Conservation (phyloP, 2,888 invertebrate genomes). For the Lepidocyrtinus sp. region DNA sequence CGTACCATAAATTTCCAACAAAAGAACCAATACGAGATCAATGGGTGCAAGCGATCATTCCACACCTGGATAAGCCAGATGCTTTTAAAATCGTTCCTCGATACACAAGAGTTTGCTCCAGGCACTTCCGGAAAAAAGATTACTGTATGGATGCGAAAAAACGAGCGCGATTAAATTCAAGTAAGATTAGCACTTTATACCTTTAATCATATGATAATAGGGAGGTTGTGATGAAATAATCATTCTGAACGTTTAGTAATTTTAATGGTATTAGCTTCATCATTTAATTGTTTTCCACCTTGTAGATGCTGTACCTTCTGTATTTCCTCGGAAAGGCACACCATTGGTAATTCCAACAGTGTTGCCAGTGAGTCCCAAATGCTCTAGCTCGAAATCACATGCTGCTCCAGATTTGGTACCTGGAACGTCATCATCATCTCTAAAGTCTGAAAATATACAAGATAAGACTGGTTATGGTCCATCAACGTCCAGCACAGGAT, state of each 20-base stretch:
- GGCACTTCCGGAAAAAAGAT: constrained; percentile 69
- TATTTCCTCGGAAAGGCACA: constrained; percentile 66
- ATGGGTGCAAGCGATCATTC: constrained; percentile 69
- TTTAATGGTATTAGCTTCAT: too few relatives aligned
- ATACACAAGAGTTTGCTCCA: constrained; percentile 69
- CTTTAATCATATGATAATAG: too few relatives aligned
- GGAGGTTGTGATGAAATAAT: not conserved
- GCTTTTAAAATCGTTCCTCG: constrained; percentile 66
- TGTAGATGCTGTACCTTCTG: constrained; percentile 68
- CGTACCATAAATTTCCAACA: constrained; percentile 68
- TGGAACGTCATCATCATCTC: constrained; percentile 27
- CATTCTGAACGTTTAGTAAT: not conserved
- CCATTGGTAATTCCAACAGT: constrained; percentile 65
- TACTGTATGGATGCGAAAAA: constrained; percentile 69
- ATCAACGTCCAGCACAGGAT: not conserved
- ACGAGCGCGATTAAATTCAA: constrained; percentile 68
- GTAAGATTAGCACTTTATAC: too few relatives aligned
- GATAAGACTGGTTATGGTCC: constrained; percentile 28
- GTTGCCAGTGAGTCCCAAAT: constrained; percentile 45
- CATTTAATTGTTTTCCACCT: too few relatives aligned
- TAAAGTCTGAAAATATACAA: constrained; percentile 14
- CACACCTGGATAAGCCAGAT: constrained; percentile 69
- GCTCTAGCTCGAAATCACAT: constrained; percentile 18
- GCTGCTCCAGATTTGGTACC: not conserved
- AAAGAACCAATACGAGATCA: constrained; percentile 67